phyloP scores from a whole-genome alignment of 1,140 invertebrate species.

The Adoxophyes honmai region DNA sequence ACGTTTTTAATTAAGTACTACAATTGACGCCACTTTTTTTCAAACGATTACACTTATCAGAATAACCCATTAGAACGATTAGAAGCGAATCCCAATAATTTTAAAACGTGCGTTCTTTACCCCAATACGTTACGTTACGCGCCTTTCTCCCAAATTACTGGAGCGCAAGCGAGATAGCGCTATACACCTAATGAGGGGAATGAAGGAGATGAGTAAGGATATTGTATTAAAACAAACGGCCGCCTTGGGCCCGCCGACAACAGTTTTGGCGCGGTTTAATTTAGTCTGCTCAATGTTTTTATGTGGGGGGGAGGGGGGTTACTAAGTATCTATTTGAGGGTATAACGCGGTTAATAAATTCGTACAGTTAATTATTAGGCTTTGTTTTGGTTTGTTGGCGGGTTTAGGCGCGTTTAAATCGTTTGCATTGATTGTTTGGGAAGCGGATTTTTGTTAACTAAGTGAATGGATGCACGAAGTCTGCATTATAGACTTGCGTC shows the following conservation, averaged over 20 bases:
- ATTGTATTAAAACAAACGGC: conserved; percentile 76
- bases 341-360: conserved; percentile 68
- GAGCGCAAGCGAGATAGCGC: conserved; percentile 38
- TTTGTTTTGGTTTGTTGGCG: conserved; percentile 41
- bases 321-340: conserved; percentile 75
- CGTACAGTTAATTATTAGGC: conserved; percentile 65
- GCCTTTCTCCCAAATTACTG: conserved; percentile 54
- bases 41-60: too few relatives aligned
- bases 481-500: too few relatives aligned
- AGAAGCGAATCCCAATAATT: too few relatives aligned
- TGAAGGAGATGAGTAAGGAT: conserved; percentile 57
- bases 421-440: neutral
- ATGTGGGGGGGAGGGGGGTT: conserved; percentile 46
- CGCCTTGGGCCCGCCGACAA: conserved; percentile 68
- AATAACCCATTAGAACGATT: too few relatives aligned
- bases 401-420: conserved; percentile 20
- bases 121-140: conserved; percentile 28
- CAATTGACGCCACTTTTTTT: too few relatives aligned
- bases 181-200: conserved; percentile 37
- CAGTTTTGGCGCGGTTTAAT: conserved; percentile 74
- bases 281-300: conserved; percentile 72
- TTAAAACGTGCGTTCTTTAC: too few relatives aligned
- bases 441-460: neutral
- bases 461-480: neutral
- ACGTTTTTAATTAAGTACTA: too few relatives aligned